phyloP scores from a whole-genome alignment of 2,797 vertebrate genomes.

The Neomorphus geoffroyi region DNA sequence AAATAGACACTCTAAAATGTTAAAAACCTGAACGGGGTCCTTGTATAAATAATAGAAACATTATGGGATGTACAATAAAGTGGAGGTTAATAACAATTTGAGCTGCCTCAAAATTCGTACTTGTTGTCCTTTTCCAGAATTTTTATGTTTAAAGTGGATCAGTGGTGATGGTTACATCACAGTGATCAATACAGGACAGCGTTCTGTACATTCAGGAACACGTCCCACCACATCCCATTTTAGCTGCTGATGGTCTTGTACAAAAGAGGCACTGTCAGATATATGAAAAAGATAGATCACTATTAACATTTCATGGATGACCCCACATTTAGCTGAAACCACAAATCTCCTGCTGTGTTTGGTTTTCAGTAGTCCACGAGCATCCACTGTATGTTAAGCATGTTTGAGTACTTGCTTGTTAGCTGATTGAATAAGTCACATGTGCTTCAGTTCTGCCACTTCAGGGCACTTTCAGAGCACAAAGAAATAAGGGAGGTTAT shows the following conservation, averaged over 20 bases:
- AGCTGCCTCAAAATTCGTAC: not conserved
- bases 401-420: not conserved
- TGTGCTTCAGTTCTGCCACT: not conserved
- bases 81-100: not conserved
- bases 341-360: not conserved
- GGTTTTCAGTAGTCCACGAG: not conserved
- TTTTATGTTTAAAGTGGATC: not conserved
- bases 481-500: not conserved
- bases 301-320: not conserved
- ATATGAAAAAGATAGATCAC: not conserved
- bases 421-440: not conserved
- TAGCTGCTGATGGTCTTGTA: not conserved
- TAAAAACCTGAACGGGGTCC: not conserved
- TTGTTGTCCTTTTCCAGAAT: not conserved
- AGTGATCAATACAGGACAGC: not conserved
- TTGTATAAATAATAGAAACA: not conserved
- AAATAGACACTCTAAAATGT: not conserved
- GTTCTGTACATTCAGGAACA: not conserved
- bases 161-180: not conserved
- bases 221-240: not conserved
- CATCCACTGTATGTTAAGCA: not conserved
- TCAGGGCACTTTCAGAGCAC: not conserved
- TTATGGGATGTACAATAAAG: fast-evolving
- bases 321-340: not conserved
- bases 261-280: not conserved